Conservation (phyloP, 2,113 vertebrate species). For the Sinosuthora webbiana region DNA sequence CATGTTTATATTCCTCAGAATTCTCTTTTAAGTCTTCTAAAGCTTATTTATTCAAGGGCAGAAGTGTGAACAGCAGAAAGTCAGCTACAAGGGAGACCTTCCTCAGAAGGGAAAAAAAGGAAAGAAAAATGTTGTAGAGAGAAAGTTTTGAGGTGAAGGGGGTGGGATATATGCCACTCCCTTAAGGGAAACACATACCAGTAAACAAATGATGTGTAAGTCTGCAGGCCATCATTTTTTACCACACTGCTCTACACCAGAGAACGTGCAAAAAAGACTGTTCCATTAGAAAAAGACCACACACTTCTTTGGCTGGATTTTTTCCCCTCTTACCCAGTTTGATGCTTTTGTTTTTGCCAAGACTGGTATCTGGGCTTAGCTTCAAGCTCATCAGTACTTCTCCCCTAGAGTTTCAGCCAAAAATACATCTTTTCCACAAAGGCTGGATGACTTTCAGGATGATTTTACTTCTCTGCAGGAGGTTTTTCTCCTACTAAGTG, state of each 20-base stretch:
- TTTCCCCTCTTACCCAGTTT: slow-evolving; percentile 19
- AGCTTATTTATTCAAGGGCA: slow-evolving; percentile 5
- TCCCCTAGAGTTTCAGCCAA: slow-evolving; percentile 46
- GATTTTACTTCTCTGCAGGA: slow-evolving; percentile 41
- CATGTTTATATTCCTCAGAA: slow-evolving; percentile 10
- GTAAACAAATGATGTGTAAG: slow-evolving; percentile 13
- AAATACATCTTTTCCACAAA: slow-evolving; percentile 63
- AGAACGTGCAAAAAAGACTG: slow-evolving; percentile 11
- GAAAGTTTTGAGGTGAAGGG: slow-evolving; percentile 20
- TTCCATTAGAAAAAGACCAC: slow-evolving; percentile 29
- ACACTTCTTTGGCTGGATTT: background rate
- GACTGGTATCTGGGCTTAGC: slow-evolving; percentile 56
- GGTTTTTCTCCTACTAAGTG: slow-evolving; percentile 33
- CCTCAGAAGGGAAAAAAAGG: background rate
- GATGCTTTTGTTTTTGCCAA: slow-evolving; percentile 53
- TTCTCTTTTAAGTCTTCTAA: slow-evolving; percentile 11
- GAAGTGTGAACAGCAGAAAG: background rate
- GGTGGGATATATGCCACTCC: background rate
- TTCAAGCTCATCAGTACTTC: slow-evolving; percentile 63
- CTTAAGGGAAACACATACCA: slow-evolving; percentile 5
- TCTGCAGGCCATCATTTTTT: slow-evolving; percentile 39
- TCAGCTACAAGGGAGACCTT: background rate
- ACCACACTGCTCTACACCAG: background rate
- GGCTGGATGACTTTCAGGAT: slow-evolving; percentile 55
- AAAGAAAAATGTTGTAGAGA: background rate